phyloP scores from a whole-genome alignment of 2,113 vertebrate genomes.

The Calyptommatus sinebrachiatus region DNA sequence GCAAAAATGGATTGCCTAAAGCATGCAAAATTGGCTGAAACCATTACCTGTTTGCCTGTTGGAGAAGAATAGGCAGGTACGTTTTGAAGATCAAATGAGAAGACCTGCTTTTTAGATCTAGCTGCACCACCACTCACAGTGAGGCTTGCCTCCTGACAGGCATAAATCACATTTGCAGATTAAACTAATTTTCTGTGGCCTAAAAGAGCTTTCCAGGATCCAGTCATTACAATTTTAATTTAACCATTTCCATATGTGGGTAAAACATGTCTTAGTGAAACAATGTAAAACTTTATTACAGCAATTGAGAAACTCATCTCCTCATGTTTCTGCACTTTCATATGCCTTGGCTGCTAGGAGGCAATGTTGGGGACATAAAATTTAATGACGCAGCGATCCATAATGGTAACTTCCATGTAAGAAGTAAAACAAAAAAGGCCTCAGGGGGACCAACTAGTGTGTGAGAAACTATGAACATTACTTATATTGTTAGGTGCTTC shows the following conservation, averaged over 20 bases:
- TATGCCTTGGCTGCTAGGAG: conserved; percentile 55
- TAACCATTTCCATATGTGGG: conserved; percentile 71
- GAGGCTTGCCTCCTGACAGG: conserved; percentile 40
- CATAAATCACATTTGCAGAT: conserved; percentile 67
- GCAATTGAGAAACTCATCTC: conserved; percentile 56
- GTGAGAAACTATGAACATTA: neutral
- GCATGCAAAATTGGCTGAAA: conserved; percentile 7
- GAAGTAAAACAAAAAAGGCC: conserved; percentile 31
- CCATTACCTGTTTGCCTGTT: conserved; percentile 14
- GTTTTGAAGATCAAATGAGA: conserved; percentile 37
- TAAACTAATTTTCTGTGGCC: conserved; percentile 72
- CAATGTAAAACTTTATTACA: conserved; percentile 54
- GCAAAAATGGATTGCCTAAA: neutral
- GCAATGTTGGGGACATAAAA: conserved; percentile 37
- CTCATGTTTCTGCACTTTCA: conserved; percentile 47
- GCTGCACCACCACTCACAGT: conserved; percentile 5
- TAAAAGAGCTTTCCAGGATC: conserved; percentile 64
- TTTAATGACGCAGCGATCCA: conserved; percentile 56
- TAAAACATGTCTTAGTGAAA: conserved; percentile 57
- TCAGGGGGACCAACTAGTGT: conserved; percentile 29
- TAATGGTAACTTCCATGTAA: conserved; percentile 50
- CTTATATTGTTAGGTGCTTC: no score
- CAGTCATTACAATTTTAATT: conserved; percentile 65
- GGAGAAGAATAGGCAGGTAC: conserved; percentile 24
- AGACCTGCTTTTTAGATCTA: conserved; percentile 17